phyloP scores from a whole-genome alignment of 2,113 vertebrate species.

The Calyptommatus sinebrachiatus region DNA sequence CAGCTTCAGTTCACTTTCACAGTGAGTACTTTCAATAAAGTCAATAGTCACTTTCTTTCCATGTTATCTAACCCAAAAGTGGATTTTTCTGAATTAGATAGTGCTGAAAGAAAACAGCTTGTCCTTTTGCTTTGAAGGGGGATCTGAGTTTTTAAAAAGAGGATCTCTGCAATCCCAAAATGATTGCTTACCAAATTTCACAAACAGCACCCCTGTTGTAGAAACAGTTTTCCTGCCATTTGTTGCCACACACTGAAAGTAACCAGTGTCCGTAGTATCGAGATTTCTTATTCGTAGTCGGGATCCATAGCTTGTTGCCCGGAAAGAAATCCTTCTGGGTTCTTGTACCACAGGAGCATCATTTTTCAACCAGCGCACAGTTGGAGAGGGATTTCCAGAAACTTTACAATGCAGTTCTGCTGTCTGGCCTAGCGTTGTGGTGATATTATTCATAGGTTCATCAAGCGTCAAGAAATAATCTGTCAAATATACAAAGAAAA shows the following conservation, averaged over 20 bases:
- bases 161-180: fast-evolving
- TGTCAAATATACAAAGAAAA: slow-evolving; percentile 44
- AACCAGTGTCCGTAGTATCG: slow-evolving; percentile 96
- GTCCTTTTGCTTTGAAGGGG: no score
- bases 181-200: slow-evolving; percentile 89
- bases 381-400: slow-evolving; percentile 84
- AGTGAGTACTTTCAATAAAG: no score
- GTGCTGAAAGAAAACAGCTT: no score
- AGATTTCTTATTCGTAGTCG: slow-evolving; percentile 92
- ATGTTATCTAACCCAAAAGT: no score
- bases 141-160: fast-evolving
- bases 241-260: slow-evolving; percentile 95
- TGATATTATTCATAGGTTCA: slow-evolving; percentile 98
- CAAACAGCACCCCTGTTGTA: slow-evolving; percentile 91
- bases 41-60: background rate
- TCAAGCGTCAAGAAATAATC: slow-evolving; percentile 86
- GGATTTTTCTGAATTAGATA: no score
- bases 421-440: slow-evolving; percentile 90
- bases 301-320: slow-evolving; percentile 84
- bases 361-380: slow-evolving; percentile 94
- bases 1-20: no score
- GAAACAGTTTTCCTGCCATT: slow-evolving; percentile 88
- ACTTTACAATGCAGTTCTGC: slow-evolving; percentile 92
- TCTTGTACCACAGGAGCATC: slow-evolving; percentile 95
- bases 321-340: slow-evolving; percentile 88